These are phyloP conservation scores for Prenolepis imparis DNA, from an alignment of 2,888 invertebrate species.

Conservation along the genomic window DNA sequence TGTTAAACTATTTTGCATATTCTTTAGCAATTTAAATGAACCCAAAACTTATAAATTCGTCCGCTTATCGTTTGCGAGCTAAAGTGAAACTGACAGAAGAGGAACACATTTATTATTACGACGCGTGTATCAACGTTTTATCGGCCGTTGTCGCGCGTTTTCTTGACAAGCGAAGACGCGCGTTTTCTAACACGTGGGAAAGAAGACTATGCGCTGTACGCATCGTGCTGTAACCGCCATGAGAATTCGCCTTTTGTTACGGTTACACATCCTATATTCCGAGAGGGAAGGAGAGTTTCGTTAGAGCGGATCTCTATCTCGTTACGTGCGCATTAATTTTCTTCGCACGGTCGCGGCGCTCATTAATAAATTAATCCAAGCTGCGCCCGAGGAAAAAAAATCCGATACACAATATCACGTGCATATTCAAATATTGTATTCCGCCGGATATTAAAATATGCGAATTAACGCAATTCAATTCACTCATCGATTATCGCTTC, in stretches of 20 bases:
- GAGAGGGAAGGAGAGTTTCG: conserved; percentile 40
- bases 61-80: conserved; percentile 26
- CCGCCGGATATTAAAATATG: not conserved
- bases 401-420: not conserved
- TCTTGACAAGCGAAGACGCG: conserved; percentile 63
- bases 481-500: conserved; percentile 1
- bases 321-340: conserved; percentile 27
- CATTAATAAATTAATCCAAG: conserved; percentile 38
- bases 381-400: not conserved
- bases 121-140: conserved; percentile 53
- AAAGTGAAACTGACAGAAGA: conserved; percentile 56
- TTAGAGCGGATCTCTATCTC: conserved; percentile 58
- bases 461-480: conserved; percentile 25
- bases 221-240: conserved; percentile 62
- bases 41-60: not conserved
- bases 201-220: conserved; percentile 53
- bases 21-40: not conserved
- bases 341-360: not conserved
- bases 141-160: conserved; percentile 65
- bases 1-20: not conserved
- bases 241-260: conserved; percentile 69
- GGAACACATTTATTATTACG: conserved; percentile 59
- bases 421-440: not conserved
- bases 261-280: conserved; percentile 10
- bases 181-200: conserved; percentile 66